Percentiles rank a stretch among this genome's conserved stretches.
These are phyloP conservation scores for Trachelus troglodyta DNA, from an alignment of 2,888 invertebrate species.

Conservation along the genomic window DNA sequence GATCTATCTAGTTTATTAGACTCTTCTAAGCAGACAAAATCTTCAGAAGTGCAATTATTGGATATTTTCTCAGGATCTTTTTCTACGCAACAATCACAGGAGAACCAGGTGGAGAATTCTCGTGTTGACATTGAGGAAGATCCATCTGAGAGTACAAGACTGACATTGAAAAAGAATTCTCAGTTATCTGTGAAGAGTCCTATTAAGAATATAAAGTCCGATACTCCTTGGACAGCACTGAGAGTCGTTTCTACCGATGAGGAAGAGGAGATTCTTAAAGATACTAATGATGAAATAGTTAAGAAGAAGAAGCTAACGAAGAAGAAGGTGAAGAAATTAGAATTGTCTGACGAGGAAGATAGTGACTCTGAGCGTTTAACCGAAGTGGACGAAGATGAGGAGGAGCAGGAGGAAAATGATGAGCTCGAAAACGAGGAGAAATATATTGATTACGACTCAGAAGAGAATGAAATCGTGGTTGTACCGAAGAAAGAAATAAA, in stretches of 20 bases:
- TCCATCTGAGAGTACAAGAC: conserved; percentile 65
- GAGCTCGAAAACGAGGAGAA: conserved; percentile 56
- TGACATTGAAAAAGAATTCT: conserved; percentile 48
- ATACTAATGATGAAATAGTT: conserved; percentile 39
- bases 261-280: conserved; percentile 50
- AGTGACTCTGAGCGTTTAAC: conserved; percentile 49
- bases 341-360: conserved; percentile 61
- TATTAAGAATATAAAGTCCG: conserved; percentile 54
- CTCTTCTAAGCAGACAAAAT: conserved; percentile 16
- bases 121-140: conserved; percentile 51
- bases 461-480: conserved; percentile 80
- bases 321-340: conserved; percentile 43
- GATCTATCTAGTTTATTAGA: conserved; percentile 18
- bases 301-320: conserved; percentile 28
- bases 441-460: conserved; percentile 82
- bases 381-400: conserved; percentile 52
- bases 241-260: conserved; percentile 54
- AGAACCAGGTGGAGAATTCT: conserved; percentile 26
- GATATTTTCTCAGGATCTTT: conserved; percentile 71
- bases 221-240: conserved; percentile 41
- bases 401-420: conserved; percentile 42
- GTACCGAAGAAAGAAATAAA: conserved; percentile 60
- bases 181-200: conserved; percentile 53
- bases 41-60: conserved; percentile 53
- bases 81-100: conserved; percentile 57